Base-by-base conservation (phyloP, 2,113 vertebrate species). In the Calcarius ornatus region DNA sequence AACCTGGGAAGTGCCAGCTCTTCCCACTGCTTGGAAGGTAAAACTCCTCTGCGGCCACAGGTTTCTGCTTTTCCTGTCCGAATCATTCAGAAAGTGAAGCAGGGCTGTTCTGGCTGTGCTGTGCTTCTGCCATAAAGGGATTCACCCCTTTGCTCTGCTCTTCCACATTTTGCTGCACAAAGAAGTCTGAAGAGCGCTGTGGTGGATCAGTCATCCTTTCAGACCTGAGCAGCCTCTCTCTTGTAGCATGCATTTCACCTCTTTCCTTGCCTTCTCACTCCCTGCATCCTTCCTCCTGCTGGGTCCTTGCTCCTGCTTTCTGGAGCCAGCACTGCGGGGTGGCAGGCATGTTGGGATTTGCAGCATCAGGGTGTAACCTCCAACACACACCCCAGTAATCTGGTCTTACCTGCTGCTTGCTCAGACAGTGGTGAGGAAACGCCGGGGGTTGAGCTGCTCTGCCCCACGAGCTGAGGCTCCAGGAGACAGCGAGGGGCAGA, bases 361-460 rank as follows among this genome's bases (percentile, higher is more conserved):
- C 88, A 97, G 86, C 86, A 65, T 47, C 69, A 48, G 94, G 96
- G 96, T 94, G 96, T 94, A 93, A 85, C 76, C 95, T 95, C 78
- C 25, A 1, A 91, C 92, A 91, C 94, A 93, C 92, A 11, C 95
- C 90, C 92, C 87, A 30, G 66, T 54, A 95, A 97, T 95, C 97
- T 96, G 96, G 96, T 97, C 82, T 92, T 97, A 97, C 97, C 95
- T 95, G 97, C 96, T 97, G 81, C 19, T 23, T 16, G 33, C 81
- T 95, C 85, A 88, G 72, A 57, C 54, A 24, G 83, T 0, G 1
- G 72, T 73, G 86, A 88, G 72, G 88, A 95, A 92, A 81, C 2
- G 7, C 42, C 0, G 2, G 71, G 54, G 60, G 10, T 64, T 83
- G 79, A 4, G 2, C 71, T 43, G 89, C 64, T 81, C 77, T 88